These are phyloP conservation scores for Salticus scenicus DNA, from an alignment of 2,888 invertebrate genomes.

Conservation along the genomic window DNA sequence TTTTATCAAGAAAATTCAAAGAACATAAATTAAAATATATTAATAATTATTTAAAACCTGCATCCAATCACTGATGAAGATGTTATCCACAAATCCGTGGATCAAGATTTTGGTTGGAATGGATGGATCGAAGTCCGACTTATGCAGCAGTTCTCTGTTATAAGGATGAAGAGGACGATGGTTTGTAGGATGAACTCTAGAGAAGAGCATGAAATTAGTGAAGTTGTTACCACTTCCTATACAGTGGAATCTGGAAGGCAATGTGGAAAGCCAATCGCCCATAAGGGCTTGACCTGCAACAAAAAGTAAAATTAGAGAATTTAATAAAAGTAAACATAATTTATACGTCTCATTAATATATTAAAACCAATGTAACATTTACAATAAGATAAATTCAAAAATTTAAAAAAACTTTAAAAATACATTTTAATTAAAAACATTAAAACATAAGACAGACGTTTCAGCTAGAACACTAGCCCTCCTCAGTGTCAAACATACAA, in stretches of 20 bases:
- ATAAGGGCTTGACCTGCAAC: constrained; percentile 36
- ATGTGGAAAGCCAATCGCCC: constrained; percentile 43
- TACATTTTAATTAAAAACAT: too few relatives aligned
- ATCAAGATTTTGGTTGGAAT: constrained; percentile 66
- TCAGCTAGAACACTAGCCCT: too few relatives aligned
- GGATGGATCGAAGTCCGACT: constrained; percentile 49
- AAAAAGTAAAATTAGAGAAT: background rate
- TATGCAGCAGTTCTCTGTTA: constrained; percentile 20
- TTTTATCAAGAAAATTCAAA: too few relatives aligned
- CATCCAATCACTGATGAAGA: constrained; percentile 64
- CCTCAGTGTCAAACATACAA: too few relatives aligned
- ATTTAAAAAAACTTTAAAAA: too few relatives aligned
- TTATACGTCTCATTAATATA: too few relatives aligned
- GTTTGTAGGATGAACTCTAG: constrained; percentile 39
- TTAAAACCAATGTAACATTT: too few relatives aligned
- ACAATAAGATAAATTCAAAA: too few relatives aligned
- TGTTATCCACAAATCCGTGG: constrained; percentile 69
- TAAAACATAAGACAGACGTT: too few relatives aligned
- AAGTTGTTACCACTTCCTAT: constrained; percentile 44
- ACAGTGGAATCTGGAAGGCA: constrained; percentile 50
- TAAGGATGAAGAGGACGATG: constrained; percentile 25
- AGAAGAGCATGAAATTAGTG: constrained; percentile 52
- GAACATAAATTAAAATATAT: too few relatives aligned
- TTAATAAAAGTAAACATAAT: too few relatives aligned
- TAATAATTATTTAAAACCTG: too few relatives aligned